A percentile compares a stretch with the other conserved stretches of the same genome.
Evolutionary conservation across 2,888 invertebrate species (phyloP).

Genomic region (Tortricodes alternella): DNA sequence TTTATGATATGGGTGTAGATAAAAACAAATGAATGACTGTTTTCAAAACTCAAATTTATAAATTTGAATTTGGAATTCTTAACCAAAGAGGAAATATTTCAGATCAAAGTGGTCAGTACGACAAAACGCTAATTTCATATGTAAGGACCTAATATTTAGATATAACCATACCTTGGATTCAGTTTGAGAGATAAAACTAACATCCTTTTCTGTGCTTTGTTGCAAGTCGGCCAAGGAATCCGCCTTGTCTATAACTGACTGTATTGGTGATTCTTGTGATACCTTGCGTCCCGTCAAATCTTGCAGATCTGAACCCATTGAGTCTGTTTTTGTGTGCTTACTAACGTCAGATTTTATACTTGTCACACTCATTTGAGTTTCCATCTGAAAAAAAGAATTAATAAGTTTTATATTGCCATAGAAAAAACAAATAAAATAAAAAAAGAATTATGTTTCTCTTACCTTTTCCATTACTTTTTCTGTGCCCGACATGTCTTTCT

Average conservation of each 20-base stretch:
- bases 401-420: too few species aligned
- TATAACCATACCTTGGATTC: conserved; percentile 68
- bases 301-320: conserved; percentile 68
- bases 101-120: too few species aligned
- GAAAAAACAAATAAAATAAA: not conserved
- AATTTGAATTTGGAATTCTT: too few species aligned
- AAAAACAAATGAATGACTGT: too few species aligned
- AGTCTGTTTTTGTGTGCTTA: conserved; percentile 74
- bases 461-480: conserved; percentile 64
- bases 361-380: conserved; percentile 61
- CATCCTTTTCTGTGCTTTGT: conserved; percentile 75
- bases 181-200: conserved; percentile 76
- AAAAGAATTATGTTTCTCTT: conserved; percentile 11
- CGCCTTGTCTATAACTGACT: conserved; percentile 67
- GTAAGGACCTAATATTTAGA: too few species aligned
- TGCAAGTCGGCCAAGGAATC: conserved; percentile 76
- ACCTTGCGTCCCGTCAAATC: conserved; percentile 58
- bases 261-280: conserved; percentile 68
- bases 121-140: too few species aligned
- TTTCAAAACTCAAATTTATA: too few species aligned
- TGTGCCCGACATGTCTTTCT: conserved; percentile 61
- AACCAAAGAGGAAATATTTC: too few species aligned
- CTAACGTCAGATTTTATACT: conserved; percentile 70
- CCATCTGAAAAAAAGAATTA: conserved; percentile 70
- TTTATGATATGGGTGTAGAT: too few species aligned